Percentiles rank a stretch among this genome's conserved stretches.
phyloP scores from a whole-genome alignment of 1,140 invertebrate species.

The Leguminivora glycinivorella region DNA sequence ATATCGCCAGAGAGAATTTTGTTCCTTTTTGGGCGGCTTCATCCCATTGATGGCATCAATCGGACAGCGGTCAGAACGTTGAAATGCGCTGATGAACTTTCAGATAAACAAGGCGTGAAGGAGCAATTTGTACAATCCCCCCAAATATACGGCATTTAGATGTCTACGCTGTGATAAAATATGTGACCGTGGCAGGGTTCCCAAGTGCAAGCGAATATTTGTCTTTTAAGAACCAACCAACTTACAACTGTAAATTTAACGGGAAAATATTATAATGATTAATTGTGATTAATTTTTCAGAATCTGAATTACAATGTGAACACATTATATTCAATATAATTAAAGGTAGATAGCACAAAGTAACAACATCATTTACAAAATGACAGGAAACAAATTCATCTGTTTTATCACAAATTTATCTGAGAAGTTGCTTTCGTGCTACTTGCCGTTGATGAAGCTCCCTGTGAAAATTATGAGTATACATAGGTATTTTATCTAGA shows the following conservation, averaged over 20 bases:
- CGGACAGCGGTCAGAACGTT: constrained; percentile 15
- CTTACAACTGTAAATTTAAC: background rate
- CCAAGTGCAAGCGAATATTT: background rate
- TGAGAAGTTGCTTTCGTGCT: no score
- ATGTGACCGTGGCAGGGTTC: constrained; percentile 2
- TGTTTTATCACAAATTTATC: no score
- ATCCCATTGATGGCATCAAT: constrained; percentile 4
- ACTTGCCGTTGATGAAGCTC: no score
- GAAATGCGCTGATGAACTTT: constrained; percentile 8
- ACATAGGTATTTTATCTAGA: no score
- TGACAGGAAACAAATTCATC: no score
- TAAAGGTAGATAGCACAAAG: no score
- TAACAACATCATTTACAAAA: no score
- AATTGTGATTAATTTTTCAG: no score
- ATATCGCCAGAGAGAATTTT: background rate
- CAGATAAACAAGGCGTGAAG: constrained; percentile 7
- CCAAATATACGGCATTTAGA: constrained; percentile 8
- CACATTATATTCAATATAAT: background rate
- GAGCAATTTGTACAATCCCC: constrained; percentile 7
- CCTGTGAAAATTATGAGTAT: no score
- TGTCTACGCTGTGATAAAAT: background rate
- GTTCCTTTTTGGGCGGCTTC: constrained; percentile 3
- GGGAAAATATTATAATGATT: no score
- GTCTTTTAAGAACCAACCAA: background rate
- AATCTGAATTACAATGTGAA: background rate